These are phyloP conservation scores for Mus spicilegus DNA, from an alignment of 2,113 vertebrate species.

Conservation along the genomic window DNA sequence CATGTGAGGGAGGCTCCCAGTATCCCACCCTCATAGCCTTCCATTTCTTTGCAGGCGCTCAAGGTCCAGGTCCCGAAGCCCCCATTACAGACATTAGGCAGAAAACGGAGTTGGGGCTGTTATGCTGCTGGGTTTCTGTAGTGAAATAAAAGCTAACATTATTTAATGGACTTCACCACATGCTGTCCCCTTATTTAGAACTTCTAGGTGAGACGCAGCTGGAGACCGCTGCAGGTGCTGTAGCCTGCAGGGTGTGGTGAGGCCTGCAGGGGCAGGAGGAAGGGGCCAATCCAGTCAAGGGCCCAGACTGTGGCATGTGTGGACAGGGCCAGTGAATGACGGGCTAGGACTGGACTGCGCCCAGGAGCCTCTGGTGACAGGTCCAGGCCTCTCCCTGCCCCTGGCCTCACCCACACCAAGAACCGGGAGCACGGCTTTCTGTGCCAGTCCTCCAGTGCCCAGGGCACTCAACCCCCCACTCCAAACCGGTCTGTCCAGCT, in stretches of 20 bases:
- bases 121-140: slow-evolving; percentile 52
- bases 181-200: neutral
- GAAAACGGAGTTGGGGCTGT: neutral
- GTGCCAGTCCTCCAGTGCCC: slow-evolving; percentile 75
- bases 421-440: slow-evolving; percentile 79
- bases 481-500: slow-evolving; percentile 80
- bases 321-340: slow-evolving; percentile 40
- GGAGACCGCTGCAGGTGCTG: neutral
- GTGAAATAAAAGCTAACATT: slow-evolving; percentile 75
- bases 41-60: slow-evolving; percentile 79
- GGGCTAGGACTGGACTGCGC: slow-evolving; percentile 67
- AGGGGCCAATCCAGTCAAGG: neutral
- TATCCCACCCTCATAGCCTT: neutral
- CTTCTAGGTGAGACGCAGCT: too few relatives aligned
- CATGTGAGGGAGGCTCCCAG: neutral
- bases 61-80: slow-evolving; percentile 83
- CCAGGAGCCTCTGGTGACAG: slow-evolving; percentile 71
- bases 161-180: slow-evolving; percentile 72
- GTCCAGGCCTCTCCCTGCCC: slow-evolving; percentile 76
- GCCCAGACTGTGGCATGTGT: slow-evolving; percentile 23
- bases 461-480: slow-evolving; percentile 68
- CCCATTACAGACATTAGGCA: slow-evolving; percentile 84
- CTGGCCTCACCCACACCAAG: slow-evolving; percentile 71
- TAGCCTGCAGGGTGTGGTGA: neutral
- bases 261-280: neutral